Evolutionary conservation across 2,113 vertebrate species (phyloP).

Genomic region (Hystrix brachyura): DNA sequence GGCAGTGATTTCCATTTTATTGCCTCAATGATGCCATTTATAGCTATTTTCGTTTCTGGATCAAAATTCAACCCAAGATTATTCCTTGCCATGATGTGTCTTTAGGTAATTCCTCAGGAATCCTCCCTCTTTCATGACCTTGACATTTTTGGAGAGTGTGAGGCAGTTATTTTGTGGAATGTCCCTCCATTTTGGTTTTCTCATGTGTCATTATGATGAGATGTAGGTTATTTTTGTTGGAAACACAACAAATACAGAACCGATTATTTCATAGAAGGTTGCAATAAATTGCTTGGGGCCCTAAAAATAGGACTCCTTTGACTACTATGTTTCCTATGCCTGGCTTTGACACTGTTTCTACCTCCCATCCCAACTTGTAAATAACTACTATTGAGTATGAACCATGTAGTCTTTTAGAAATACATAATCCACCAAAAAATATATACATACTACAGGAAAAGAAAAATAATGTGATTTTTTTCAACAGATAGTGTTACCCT

Average conservation of each 20-base stretch:
- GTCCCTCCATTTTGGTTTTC: neutral
- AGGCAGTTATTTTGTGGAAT: neutral
- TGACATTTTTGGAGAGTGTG: neutral
- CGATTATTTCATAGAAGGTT: neutral
- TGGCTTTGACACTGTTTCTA: neutral
- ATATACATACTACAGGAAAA: neutral
- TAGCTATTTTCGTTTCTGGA: neutral
- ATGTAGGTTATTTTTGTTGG: conserved; percentile 2
- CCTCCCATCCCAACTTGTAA: neutral
- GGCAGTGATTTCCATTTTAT: neutral
- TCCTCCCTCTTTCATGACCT: neutral
- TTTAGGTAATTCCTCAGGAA: neutral
- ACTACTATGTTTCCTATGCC: neutral
- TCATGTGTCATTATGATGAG: neutral
- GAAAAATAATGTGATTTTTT: neutral
- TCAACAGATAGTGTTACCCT: neutral
- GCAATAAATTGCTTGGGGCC: neutral
- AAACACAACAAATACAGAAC: neutral
- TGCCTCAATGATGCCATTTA: neutral
- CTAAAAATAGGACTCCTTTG: neutral
- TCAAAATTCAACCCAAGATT: neutral
- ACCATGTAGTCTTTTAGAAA: neutral
- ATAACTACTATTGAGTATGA: neutral
- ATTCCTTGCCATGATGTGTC: neutral
- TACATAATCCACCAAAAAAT: neutral